Conservation (phyloP, 2,888 invertebrate genomes). For the Spilosoma lubricipeda region DNA sequence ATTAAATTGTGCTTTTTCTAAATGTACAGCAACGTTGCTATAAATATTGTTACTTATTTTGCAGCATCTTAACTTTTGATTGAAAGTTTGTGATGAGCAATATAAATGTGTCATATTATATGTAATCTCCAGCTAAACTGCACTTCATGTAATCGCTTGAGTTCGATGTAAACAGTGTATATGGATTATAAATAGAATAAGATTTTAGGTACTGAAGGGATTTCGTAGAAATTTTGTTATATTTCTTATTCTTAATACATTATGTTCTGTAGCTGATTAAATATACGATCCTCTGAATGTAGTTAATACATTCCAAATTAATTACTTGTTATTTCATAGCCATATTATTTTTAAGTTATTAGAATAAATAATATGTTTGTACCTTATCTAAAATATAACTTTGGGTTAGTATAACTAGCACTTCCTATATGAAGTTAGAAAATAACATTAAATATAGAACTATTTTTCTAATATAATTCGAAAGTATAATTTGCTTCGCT, state of each 20-base stretch:
- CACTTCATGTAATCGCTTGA: slow-evolving; percentile 26
- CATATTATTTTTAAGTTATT: slow-evolving; percentile 58
- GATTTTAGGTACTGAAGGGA: background rate
- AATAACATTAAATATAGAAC: background rate
- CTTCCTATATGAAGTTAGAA: slow-evolving; percentile 7
- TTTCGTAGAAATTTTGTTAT: background rate
- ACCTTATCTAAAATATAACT: slow-evolving; percentile 30
- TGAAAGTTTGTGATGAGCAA: background rate
- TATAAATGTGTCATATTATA: slow-evolving; percentile 23
- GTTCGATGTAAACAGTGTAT: slow-evolving; percentile 36
- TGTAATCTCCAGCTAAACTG: slow-evolving; percentile 23
- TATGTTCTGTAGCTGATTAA: background rate
- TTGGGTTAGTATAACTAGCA: slow-evolving; percentile 40
- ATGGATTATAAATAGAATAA: slow-evolving; percentile 24
- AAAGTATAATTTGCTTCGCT: background rate
- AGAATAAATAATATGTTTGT: slow-evolving; percentile 25
- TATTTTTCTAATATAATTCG: background rate
- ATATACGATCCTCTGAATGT: background rate
- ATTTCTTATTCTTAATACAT: slow-evolving; percentile 1
- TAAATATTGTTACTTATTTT: background rate
- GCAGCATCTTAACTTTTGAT: background rate
- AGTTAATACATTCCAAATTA: slow-evolving; percentile 21
- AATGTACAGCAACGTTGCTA: background rate
- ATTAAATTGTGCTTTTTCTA: background rate
- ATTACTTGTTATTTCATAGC: slow-evolving; percentile 45